These are phyloP conservation scores for Eumacrocentrus americanus DNA, from an alignment of 2,888 invertebrate genomes.

Conservation along the genomic window DNA sequence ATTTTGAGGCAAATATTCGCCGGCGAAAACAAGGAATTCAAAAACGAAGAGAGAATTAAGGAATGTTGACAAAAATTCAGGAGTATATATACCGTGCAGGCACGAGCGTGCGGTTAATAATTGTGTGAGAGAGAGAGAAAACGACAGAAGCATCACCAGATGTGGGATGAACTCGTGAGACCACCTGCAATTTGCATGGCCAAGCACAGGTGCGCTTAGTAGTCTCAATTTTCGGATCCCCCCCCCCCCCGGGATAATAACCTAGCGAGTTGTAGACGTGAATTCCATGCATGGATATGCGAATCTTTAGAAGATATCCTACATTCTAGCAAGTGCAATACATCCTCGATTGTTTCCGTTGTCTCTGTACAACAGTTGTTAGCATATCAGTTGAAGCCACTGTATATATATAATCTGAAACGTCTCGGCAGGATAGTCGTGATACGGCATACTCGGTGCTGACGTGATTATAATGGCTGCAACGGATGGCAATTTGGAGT, in stretches of 20 bases:
- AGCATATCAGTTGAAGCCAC: too few relatives aligned
- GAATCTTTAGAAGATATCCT: too few relatives aligned
- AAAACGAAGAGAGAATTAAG: constrained; percentile 12
- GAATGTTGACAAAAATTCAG: constrained; percentile 27
- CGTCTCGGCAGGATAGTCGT: too few relatives aligned
- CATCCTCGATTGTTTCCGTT: too few relatives aligned
- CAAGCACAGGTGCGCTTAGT: constrained; percentile 34
- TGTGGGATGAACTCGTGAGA: constrained; percentile 33
- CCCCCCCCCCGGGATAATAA: constrained; percentile 18
- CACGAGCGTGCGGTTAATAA: constrained; percentile 33
- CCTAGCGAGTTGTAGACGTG: too few relatives aligned
- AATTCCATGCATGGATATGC: too few relatives aligned
- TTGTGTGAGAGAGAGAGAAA: constrained; percentile 18
- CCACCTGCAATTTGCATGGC: constrained; percentile 37
- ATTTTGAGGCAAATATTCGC: not conserved
- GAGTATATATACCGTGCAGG: constrained; percentile 18
- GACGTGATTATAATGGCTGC: constrained; percentile 54
- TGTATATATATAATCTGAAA: not conserved
- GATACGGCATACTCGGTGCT: constrained; percentile 32
- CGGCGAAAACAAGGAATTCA: constrained; percentile 12
- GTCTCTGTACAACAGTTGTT: too few relatives aligned
- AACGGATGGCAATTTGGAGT: constrained; percentile 50
- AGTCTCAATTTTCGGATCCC: constrained; percentile 28
- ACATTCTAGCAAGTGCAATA: too few relatives aligned
- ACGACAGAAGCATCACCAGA: constrained; percentile 27